Conservation (phyloP, 2,797 vertebrate species). For the Mionectes olivaceus region DNA sequence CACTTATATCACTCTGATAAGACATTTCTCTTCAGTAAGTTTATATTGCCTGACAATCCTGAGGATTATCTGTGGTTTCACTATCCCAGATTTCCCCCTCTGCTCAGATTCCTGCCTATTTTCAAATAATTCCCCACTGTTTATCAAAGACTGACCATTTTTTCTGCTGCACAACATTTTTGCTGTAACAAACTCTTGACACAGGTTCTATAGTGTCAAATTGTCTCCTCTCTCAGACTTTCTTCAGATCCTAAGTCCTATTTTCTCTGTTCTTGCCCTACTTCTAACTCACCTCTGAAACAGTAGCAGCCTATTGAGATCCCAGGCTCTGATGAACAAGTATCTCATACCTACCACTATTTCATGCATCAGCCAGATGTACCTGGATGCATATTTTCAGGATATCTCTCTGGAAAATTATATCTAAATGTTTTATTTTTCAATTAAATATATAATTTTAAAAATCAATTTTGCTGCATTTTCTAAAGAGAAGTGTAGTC, state of each 20-base stretch:
- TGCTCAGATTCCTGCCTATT: background rate
- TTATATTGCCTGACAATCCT: background rate
- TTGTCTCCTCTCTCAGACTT: background rate
- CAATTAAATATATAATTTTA: background rate
- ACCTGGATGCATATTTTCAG: background rate
- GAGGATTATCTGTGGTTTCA: background rate
- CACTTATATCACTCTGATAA: background rate
- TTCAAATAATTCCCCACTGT: background rate
- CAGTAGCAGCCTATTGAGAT: background rate
- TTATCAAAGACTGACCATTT: background rate
- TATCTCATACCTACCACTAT: background rate
- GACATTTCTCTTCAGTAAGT: background rate
- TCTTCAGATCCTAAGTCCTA: background rate
- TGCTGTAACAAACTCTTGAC: background rate
- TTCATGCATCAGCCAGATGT: background rate
- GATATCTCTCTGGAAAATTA: background rate
- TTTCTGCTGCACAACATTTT: background rate
- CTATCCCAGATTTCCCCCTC: background rate
- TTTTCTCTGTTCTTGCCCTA: background rate
- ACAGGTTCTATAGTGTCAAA: background rate
- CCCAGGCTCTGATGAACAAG: background rate
- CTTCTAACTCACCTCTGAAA: background rate
- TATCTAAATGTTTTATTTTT: slow-evolving; percentile 23
- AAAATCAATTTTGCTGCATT: background rate
- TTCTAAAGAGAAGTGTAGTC: background rate